Evolutionary conservation across 2,797 vertebrate genomes (phyloP), one percentile per base, ranked within the genome.

Genomic region (Coregonus suidteri): DNA sequence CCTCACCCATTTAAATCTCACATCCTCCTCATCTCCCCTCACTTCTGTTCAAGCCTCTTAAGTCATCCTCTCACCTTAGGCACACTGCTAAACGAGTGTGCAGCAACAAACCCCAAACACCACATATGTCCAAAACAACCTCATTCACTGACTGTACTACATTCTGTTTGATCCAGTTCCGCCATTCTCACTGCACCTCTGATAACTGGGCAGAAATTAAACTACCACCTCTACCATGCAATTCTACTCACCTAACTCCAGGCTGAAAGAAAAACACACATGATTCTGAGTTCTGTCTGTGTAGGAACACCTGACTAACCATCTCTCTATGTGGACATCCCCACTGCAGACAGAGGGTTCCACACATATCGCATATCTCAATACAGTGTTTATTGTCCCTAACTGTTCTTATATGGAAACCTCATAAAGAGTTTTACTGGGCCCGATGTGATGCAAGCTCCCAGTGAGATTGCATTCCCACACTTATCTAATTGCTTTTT

Each of bases 401-500:
- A 84, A 85, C 84, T 88, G 86, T 83, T 92, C 79, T 77, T 76
- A 69, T 80, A 81, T 62, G 71, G 77, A 79, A 18, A 52, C 69
- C 81, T 87, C 80, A 87, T 90, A 89, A 92, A 62, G 88, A 75
- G 82, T 73, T 77, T 91, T 74, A 85, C 79, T 64, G 75, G 75
- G 65, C 59, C 62, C 77, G 16, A 81, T 70, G 53, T 75, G 79
- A 86, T 84, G 87, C 80, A 77, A 74, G 52, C 85, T 82, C 85
- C 78, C 77, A 77, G 84, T 76, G 4, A 88, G 86, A 88, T 82
- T 85, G 85, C 88, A 88, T 91, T 88, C 88, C 89, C 86, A 91
- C 88, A 88, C 84, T 87, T 89, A 87, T 86, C 90, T 93, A 93
- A 93, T 93, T 93, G 92, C 89, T 83, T 73, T 90, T 93, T 94